A percentile compares a stretch with the other conserved stretches of the same genome.
Evolutionary conservation across 2,888 invertebrate genomes (phyloP).

Genomic region (Branchinecta sandiegonensis): DNA sequence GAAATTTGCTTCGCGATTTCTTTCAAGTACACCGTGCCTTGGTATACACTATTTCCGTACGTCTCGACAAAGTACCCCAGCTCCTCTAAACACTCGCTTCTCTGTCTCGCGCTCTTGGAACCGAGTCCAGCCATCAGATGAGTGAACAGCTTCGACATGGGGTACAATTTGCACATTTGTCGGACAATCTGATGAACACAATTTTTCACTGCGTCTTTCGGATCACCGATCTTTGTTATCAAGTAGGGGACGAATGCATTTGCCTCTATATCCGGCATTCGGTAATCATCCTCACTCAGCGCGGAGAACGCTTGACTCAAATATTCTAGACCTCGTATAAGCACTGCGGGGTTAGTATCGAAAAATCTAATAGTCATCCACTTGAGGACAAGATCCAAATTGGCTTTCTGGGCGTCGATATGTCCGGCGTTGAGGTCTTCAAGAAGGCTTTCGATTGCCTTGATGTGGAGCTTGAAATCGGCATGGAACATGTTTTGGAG

Average conservation of each 20-base stretch:
- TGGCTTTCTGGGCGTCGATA: slow-evolving; percentile 62
- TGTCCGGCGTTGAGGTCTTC: slow-evolving; percentile 50
- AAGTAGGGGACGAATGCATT: slow-evolving; percentile 88
- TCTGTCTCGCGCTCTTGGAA: slow-evolving; percentile 89
- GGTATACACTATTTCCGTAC: slow-evolving; percentile 68
- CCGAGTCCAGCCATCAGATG: slow-evolving; percentile 88
- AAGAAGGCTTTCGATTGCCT: slow-evolving; percentile 76
- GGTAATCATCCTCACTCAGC: slow-evolving; percentile 63
- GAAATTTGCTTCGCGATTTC: slow-evolving; percentile 88
- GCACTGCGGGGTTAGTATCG: slow-evolving; percentile 94
- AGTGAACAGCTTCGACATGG: slow-evolving; percentile 72
- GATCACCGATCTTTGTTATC: slow-evolving; percentile 82
- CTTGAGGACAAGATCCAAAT: slow-evolving; percentile 85
- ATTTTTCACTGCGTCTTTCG: slow-evolving; percentile 84
- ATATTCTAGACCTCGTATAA: slow-evolving; percentile 88
- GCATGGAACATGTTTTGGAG: slow-evolving; percentile 84
- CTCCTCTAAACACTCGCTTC: slow-evolving; percentile 89
- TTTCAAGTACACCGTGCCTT: slow-evolving; percentile 63
- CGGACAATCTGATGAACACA: slow-evolving; percentile 72
- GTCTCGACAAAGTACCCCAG: slow-evolving; percentile 69
- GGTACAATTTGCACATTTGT: slow-evolving; percentile 69
- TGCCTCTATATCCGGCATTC: slow-evolving; percentile 78
- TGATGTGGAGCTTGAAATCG: slow-evolving; percentile 86
- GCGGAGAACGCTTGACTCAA: slow-evolving; percentile 64
- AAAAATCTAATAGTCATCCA: slow-evolving; percentile 95